A percentile compares a stretch with the other conserved stretches of the same genome.
phyloP scores from a whole-genome alignment of 1,140 invertebrate species.

The Brachionus angularis region DNA sequence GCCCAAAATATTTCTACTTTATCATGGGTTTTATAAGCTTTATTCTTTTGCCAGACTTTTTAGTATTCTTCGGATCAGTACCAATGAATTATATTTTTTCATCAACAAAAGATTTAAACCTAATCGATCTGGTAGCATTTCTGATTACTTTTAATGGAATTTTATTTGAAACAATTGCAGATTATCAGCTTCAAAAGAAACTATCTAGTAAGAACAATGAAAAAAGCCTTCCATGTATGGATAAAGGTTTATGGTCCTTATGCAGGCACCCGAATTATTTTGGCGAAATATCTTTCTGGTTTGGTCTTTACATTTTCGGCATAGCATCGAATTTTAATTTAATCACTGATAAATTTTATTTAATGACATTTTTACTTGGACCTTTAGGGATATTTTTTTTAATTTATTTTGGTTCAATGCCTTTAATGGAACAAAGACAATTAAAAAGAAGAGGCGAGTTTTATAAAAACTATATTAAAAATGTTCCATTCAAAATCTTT shows the following conservation, averaged over 20 bases:
- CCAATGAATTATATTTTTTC: neutral
- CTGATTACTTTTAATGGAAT: neutral
- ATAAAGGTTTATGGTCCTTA: constrained; percentile 9
- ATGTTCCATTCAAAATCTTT: constrained; percentile 24
- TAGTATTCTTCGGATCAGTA: constrained; percentile 3
- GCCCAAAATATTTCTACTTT: constrained; percentile 7
- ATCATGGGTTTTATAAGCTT: constrained; percentile 13
- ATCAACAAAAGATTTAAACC: neutral
- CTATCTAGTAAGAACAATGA: neutral
- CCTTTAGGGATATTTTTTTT: constrained; percentile 14
- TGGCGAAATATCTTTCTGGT: constrained; percentile 35
- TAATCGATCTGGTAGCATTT: neutral
- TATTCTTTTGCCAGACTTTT: neutral
- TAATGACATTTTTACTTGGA: constrained; percentile 14
- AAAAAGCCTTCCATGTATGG: constrained; percentile 7
- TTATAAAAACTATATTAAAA: constrained; percentile 1
- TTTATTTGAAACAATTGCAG: neutral
- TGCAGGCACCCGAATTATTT: constrained; percentile 43
- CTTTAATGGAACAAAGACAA: constrained; percentile 40
- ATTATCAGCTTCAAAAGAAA: constrained; percentile 17
- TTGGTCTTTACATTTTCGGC: constrained; percentile 25
- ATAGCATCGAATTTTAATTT: neutral
- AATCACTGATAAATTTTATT: neutral
- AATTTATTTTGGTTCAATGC: constrained; percentile 34
- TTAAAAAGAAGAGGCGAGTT: neutral